These are phyloP conservation scores for Caenorhabditis brenneri DNA, from an alignment of 1,140 invertebrate genomes.

Conservation along the genomic window DNA sequence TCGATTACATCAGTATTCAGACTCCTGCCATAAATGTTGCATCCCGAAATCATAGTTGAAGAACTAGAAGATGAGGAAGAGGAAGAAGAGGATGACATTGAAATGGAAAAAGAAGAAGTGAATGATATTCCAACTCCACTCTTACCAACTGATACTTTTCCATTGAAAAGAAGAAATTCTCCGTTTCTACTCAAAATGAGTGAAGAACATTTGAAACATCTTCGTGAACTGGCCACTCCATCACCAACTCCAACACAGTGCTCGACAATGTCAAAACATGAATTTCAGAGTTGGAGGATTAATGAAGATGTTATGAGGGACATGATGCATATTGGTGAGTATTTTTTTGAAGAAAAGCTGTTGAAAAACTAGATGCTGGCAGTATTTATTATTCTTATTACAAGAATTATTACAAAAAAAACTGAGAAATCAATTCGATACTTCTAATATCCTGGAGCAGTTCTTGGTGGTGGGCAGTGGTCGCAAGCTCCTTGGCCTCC, in stretches of 20 bases:
- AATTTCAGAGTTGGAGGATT: conserved; percentile 40
- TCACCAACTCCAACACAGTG: conserved; percentile 20
- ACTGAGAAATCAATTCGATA: not conserved
- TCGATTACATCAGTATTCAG: not conserved
- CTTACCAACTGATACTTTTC: not conserved
- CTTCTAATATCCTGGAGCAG: not conserved
- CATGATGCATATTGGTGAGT: conserved; percentile 42
- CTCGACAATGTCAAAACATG: not conserved
- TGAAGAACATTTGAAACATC: not conserved
- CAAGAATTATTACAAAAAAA: not conserved
- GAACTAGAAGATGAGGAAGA: conserved; percentile 30
- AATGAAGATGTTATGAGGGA: conserved; percentile 33
- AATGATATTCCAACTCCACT: conserved; percentile 14
- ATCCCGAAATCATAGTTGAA: conserved; percentile 34
- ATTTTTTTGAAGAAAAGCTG: not conserved
- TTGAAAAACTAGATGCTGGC: not conserved
- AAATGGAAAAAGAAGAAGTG: not conserved
- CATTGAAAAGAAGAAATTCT: not conserved
- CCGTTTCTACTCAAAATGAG: not conserved
- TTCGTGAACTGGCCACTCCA: not conserved
- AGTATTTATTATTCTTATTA: conserved; percentile 14
- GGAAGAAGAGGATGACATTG: not conserved
- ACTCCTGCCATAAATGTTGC: not conserved
- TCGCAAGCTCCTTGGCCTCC: conserved; percentile 1
- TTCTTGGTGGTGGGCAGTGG: conserved; percentile 19